phyloP scores from a whole-genome alignment of 2,797 vertebrate genomes.

The Lycodopsis pacificus region DNA sequence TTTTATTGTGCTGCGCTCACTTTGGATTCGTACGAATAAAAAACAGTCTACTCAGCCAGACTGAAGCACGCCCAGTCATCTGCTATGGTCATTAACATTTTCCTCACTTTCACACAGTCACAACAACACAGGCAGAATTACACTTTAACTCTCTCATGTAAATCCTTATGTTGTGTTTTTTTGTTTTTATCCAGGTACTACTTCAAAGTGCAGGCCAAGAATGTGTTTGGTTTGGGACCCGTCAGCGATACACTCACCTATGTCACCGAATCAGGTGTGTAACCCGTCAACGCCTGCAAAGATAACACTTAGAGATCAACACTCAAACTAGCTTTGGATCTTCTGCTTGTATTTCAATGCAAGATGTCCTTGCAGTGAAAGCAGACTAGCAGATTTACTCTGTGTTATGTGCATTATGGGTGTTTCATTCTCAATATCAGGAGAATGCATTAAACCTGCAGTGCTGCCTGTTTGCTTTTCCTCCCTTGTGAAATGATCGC shows the following conservation, averaged over 20 bases:
- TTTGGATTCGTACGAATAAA: conserved; percentile 54
- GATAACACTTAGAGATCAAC: conserved; percentile 29
- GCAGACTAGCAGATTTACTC: conserved; percentile 45
- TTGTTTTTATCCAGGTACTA: conserved; percentile 90
- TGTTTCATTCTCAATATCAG: conserved; percentile 45
- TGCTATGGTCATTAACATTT: conserved; percentile 64
- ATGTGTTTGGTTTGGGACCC: conserved; percentile 94
- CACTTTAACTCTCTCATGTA: conserved; percentile 37
- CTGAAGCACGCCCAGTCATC: conserved; percentile 51
- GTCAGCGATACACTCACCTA: conserved; percentile 93
- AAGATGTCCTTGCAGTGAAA: conserved; percentile 8
- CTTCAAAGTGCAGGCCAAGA: conserved; percentile 98
- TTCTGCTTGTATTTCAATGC: conserved; percentile 24
- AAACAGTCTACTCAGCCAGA: conserved; percentile 51
- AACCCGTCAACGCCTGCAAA: conserved; percentile 23
- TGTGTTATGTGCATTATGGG: conserved; percentile 15
- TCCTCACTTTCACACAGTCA: conserved; percentile 43
- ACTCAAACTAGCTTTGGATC: not conserved
- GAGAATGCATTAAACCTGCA: conserved; percentile 54
- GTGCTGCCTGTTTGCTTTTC: conserved; percentile 50
- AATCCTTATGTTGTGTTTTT: conserved; percentile 29
- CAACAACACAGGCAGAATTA: conserved; percentile 44
- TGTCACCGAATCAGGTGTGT: conserved; percentile 96
- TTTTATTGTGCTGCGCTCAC: conserved; percentile 57
- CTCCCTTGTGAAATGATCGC: conserved; percentile 51